These are phyloP conservation scores for Gephyroberyx darwinii DNA, from an alignment of 2,797 vertebrate species.

Conservation along the genomic window DNA sequence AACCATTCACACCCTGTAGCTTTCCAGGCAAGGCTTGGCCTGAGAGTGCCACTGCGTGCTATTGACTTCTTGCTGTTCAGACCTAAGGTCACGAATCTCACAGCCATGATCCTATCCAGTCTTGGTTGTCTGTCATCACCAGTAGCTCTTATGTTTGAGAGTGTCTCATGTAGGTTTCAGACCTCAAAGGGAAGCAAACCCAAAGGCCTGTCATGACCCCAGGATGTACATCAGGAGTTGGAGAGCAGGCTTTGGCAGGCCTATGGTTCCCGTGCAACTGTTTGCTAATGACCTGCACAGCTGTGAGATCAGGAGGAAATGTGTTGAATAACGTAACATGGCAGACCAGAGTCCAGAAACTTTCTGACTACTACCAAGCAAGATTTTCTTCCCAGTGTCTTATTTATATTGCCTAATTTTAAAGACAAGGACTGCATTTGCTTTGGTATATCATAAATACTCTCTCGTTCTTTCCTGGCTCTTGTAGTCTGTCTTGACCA, in stretches of 20 bases:
- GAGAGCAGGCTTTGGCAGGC: constrained; percentile 64
- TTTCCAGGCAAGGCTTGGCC: background rate
- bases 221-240: constrained; percentile 58
- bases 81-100: constrained; percentile 35
- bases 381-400: constrained; percentile 56
- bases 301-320: constrained; percentile 76
- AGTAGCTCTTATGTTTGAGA: constrained; percentile 37
- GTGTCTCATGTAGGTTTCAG: constrained; percentile 32
- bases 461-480: constrained; percentile 57
- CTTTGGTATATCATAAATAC: constrained; percentile 46
- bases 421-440: constrained; percentile 32
- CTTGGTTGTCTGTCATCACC: constrained; percentile 46
- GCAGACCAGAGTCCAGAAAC: constrained; percentile 60
- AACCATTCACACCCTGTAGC: background rate
- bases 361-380: constrained; percentile 46
- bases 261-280: constrained; percentile 73
- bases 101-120: constrained; percentile 34
- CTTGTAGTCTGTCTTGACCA: constrained; percentile 49
- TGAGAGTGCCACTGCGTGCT: constrained; percentile 6
- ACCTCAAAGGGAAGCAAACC: constrained; percentile 32
- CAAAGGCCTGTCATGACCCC: constrained; percentile 59
- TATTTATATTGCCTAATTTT: constrained; percentile 54
- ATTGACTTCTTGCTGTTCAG: constrained; percentile 36
- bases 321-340: constrained; percentile 71
- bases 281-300: constrained; percentile 83